phyloP scores from a whole-genome alignment of 30 jellyfish, hydroid and myxozoan species.

The Turritopsis rubra region DNA sequence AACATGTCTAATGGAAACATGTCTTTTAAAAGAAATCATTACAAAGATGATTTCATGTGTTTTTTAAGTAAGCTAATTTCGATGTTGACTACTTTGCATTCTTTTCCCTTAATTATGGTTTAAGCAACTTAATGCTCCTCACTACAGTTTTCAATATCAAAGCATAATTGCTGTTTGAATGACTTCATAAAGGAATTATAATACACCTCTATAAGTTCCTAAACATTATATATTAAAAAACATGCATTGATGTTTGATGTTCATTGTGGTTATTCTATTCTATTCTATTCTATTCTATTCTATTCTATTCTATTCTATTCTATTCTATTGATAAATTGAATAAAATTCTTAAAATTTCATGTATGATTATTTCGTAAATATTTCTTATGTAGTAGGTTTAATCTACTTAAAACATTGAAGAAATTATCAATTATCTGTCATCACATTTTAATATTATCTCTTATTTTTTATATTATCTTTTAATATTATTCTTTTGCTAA shows the following conservation, averaged over 20 bases:
- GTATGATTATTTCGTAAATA: background rate
- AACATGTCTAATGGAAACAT: no score
- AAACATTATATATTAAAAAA: no score
- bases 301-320: no score
- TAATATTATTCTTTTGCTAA: background rate
- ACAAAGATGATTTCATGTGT: no score
- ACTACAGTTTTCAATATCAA: background rate
- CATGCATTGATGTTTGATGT: background rate
- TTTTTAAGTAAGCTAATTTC: background rate
- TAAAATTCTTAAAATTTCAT: background rate
- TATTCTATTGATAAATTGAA: background rate
- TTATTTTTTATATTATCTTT: background rate
- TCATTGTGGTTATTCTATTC: background rate
- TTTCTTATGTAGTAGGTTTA: background rate
- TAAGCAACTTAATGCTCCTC: background rate
- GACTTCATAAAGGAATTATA: background rate
- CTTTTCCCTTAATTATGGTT: background rate
- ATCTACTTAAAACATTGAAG: background rate
- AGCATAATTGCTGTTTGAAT: background rate
- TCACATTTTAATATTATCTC: background rate
- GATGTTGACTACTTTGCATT: no score
- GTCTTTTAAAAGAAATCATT: no score
- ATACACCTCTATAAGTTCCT: background rate
- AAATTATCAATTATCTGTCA: background rate
- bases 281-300: no score